Evolutionary conservation across 2,113 vertebrate species (phyloP), one percentile per base, ranked within the genome.

Genomic region (Pimephales promelas): DNA sequence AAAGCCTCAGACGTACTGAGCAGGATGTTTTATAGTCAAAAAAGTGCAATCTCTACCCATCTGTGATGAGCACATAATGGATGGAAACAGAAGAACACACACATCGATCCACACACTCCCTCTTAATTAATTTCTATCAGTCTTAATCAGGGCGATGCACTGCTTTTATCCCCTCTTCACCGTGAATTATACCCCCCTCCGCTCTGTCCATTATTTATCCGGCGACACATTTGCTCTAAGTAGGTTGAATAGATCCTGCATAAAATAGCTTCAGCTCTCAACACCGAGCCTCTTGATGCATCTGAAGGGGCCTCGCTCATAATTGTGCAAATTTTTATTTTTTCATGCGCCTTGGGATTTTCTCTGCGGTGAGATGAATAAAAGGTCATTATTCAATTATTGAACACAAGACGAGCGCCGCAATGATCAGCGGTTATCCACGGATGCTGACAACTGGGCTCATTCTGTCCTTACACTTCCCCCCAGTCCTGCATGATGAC

Each of bases 381-480:
- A 79, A 66, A 79, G 59, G 78, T 89, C 89, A 89, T 91, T 89
- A 85, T 90, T 89, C 54, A 90, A 88, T 89, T 82, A 90, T 86
- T 84, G 52, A 87, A 84, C 40, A 83, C 54, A 77, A 73, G 71
- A 81, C 8, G 72, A 49, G 73, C 59, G 78, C 24, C 43, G 45
- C 20, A 59, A 43, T 5, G 57, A 56, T 54, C 52, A 54, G 52
- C 52, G 52, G 52, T 54, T 54, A 54, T 31, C 43, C 71, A 59
- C 52, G 36, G 40, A 47, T 66, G 83, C 83, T 80, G 75, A 74
- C 47, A 86, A 8, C 76, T 22, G 78, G 84, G 80, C 84, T 74
- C 76, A 43, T 86, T 83, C 62, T 40, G 85, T 81, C 77, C 49
- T 86, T 54, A n/a, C 77, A 68, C 49, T 85, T 72, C 45, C 71